Base-by-base conservation (phyloP, 92 coral and sea anemone genomes). In the Scolanthus callimorphus region DNA sequence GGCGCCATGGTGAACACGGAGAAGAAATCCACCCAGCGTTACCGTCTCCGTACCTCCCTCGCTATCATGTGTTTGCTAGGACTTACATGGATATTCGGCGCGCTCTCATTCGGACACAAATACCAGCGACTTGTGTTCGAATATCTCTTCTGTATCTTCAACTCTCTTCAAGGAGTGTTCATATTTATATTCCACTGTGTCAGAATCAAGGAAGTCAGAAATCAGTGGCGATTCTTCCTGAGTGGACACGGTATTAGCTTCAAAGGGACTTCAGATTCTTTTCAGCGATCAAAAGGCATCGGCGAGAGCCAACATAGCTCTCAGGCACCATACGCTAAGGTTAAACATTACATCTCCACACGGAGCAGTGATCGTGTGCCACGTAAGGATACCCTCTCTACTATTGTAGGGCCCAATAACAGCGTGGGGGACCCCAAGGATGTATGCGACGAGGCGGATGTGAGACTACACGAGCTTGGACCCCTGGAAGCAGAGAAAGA, bases 161-260 rank as follows among this genome's bases (percentile, higher is more conserved):
- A 92, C 80, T 92, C 98, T 17, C 62, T 92, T 13, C 98, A 92
- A 71, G 98, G 98, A 0, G 69, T 88, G 31, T 79, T 90, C 27
- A 92, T 92, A 15, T 92, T 92, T 39, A 60, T 78, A 58, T 88
- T 92, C 47, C 98, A 92, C 38, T 92, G 98, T 51, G 62, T 72
- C 8, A 70, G 98, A 13, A 90, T 84, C 29, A 67, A 60, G 39
- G 98, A 92, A 43, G 98, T 92, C 17, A 75, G 96, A 4, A 74
- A 69, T 25, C 90, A 85, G 11, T 92, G 98, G 98, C 72, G 59
- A 41, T 48, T 45, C 57, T 67, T 84, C 29, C 51, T 94, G 4
- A 61, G 72, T 10, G 89, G 94, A 1, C 39, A 54, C 12, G 96
- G 96, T 0, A 17, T 83, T 19, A 52, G 52, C 58, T 58, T 61